Evolutionary conservation across 2,113 vertebrate species (phyloP).

Genomic region (Ranitomeya variabilis): DNA sequence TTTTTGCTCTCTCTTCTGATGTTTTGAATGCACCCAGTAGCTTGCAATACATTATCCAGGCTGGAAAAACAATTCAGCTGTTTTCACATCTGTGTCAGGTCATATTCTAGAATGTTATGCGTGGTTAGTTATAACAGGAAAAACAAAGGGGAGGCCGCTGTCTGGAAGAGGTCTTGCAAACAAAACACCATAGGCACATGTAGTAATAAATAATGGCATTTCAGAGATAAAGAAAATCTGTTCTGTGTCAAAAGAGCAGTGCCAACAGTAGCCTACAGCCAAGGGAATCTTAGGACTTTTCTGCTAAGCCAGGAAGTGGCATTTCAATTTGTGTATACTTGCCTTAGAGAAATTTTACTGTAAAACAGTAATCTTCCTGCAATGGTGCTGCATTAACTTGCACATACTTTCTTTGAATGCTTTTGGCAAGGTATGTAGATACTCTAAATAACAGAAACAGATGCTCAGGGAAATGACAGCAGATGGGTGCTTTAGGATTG

Average conservation of each 20-base stretch:
- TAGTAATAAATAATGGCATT: slow-evolving; percentile 63
- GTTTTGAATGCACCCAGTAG: neutral
- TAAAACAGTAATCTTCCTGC: slow-evolving; percentile 70
- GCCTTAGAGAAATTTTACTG: slow-evolving; percentile 68
- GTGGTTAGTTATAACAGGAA: slow-evolving; percentile 50
- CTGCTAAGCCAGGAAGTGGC: slow-evolving; percentile 63
- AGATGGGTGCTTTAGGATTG: slow-evolving; percentile 48
- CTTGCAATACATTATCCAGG: neutral
- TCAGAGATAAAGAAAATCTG: slow-evolving; percentile 63
- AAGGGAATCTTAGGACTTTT: slow-evolving; percentile 62
- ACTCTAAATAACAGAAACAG: slow-evolving; percentile 67
- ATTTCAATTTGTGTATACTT: slow-evolving; percentile 69
- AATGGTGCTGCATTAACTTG: slow-evolving; percentile 68
- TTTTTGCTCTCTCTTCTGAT: neutral
- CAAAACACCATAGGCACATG: slow-evolving; percentile 57
- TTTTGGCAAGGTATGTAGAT: slow-evolving; percentile 65
- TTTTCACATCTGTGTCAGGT: slow-evolving; percentile 27
- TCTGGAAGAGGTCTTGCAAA: slow-evolving; percentile 61
- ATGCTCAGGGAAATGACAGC: slow-evolving; percentile 57
- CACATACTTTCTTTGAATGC: slow-evolving; percentile 54
- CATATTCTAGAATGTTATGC: neutral
- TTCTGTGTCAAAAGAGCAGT: slow-evolving; percentile 58
- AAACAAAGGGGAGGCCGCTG: slow-evolving; percentile 51
- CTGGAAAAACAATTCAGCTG: neutral
- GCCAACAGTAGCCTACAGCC: slow-evolving; percentile 60